Evolutionary conservation across 2,888 invertebrate genomes (phyloP), one percentile per base, ranked within the genome.

Genomic region (Epirrhoe alternata): DNA sequence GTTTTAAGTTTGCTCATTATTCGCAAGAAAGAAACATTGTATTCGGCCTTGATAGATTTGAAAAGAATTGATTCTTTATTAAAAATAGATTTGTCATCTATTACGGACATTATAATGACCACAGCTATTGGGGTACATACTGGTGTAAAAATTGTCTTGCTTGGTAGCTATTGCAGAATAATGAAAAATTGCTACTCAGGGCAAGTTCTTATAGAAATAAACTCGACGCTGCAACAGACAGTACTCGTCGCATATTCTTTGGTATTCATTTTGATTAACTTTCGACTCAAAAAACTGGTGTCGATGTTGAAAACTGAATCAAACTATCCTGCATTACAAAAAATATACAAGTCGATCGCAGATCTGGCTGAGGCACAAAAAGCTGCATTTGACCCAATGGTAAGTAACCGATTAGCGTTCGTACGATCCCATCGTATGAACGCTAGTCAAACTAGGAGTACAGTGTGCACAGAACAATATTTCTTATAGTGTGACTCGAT

Each of bases 341-440:
- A 24, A 1, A 42, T 51, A 8, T 67, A 67, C 50, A 67, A 63
- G 38, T 17, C 6, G 0, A n/a, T 63, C 47, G 55, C 51, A 12
- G 66, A 67, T 16, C 1, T 59, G 1, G 31, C 59, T 12, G 55
- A 62, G 6, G 63, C 51, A 53, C 55, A 59, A 24, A 65, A 65
- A 38, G 24, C 35, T 10, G 56, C 62, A 5, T 56, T 55, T n/a
- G 62, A 62, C 51, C 17, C 42, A 10, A 14, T 62, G 30, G 56
- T 62, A 51, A 62, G 62, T 50, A n/a, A n/a, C 47, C 35, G 38
- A 17, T 38, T 35, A 30, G 5, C 6, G 31, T 35, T 35, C 24
- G 3, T 24, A 24, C 24, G n/a, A n/a, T n/a, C n/a, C n/a, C n/a
- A n/a, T n/a, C n/a, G n/a, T n/a, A n/a, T n/a, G n/a, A n/a, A n/a